Base-by-base conservation (phyloP, 1,140 invertebrate genomes). In the Drosophila mojavensis region DNA sequence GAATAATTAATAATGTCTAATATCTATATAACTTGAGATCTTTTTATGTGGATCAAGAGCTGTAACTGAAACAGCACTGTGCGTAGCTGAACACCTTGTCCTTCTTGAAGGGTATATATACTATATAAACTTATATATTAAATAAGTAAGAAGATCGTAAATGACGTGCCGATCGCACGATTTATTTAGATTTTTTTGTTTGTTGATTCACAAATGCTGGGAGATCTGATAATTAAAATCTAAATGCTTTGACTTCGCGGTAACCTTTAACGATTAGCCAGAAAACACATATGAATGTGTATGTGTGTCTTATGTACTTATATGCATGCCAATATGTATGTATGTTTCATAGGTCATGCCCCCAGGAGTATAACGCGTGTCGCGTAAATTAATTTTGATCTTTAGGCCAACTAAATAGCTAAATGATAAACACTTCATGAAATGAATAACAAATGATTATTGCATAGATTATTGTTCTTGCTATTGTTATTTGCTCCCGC, bases 141-240 rank as follows among this genome's bases (percentile, higher is more conserved):
- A n/a, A 53, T 53, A 53, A 28, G 30, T 28, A 13, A 6, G n/a
- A 20, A 26, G 11, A 51, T 51, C 20, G 20, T 26, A 24, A 51
- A 45, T 50, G 33, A 9, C 20, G 50, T 11, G 28, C 2, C n/a
- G 9, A 33, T 54, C n/a, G 53, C 53, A 30, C 10, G 5, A 20
- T 28, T 36, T 36, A 36, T 9, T 7, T 36, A 36, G 33, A 36
- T 9, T 20, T 48, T 48, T 10, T 55, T 24, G 20, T 24, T 30
- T 30, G 50, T 53, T 13, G 50, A 53, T 30, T 61, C 48, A 17
- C 10, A 26, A 61, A 36, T 53, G 48, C 48, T 41, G n/a, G 3
- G 30, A 59, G 53, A 67, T 70, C 67, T 70, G 67, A 70, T 70
- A 64, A 56, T n/a, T 56, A 30, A 56, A 54, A 45, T 51, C 39